phyloP scores from a whole-genome alignment of 2,888 invertebrate genomes.

The Cecidostiba fungosa region DNA sequence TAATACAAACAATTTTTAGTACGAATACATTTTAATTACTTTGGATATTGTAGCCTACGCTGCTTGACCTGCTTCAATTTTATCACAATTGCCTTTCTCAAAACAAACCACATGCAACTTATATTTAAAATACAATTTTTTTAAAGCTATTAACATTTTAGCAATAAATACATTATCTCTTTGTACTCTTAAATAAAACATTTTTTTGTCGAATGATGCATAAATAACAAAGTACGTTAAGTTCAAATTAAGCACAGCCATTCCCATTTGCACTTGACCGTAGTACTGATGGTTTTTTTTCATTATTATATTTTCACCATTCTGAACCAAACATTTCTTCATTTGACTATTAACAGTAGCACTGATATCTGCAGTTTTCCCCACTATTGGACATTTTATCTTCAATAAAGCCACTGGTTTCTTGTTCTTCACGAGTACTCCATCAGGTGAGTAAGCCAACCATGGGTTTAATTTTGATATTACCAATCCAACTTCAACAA shows the following conservation, averaged over 20 bases:
- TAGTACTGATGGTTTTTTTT: conserved; percentile 25
- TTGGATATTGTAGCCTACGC: background rate
- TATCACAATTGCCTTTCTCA: background rate
- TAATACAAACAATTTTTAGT: background rate
- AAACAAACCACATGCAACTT: conserved; percentile 1
- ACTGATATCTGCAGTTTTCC: conserved; percentile 60
- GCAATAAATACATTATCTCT: conserved; percentile 52
- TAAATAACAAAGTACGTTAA: conserved; percentile 3
- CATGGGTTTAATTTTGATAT: conserved; percentile 66
- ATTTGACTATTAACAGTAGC: conserved; percentile 56
- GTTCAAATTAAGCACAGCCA: conserved; percentile 16
- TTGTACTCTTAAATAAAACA: conserved; percentile 39
- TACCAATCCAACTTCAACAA: conserved; percentile 66
- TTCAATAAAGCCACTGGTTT: conserved; percentile 66
- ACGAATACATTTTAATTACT: background rate
- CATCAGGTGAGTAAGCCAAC: conserved; percentile 69
- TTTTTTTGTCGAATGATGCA: conserved; percentile 28
- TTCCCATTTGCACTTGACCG: background rate
- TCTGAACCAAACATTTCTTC: conserved; percentile 55
- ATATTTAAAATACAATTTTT: background rate
- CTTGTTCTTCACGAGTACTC: conserved; percentile 65
- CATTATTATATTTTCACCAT: conserved; percentile 61
- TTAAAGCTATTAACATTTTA: conserved; percentile 50
- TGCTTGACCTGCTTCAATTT: background rate
- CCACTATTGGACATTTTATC: conserved; percentile 67